Base-by-base conservation (phyloP, 2,888 invertebrate species). In the Steinernema scapterisci region DNA sequence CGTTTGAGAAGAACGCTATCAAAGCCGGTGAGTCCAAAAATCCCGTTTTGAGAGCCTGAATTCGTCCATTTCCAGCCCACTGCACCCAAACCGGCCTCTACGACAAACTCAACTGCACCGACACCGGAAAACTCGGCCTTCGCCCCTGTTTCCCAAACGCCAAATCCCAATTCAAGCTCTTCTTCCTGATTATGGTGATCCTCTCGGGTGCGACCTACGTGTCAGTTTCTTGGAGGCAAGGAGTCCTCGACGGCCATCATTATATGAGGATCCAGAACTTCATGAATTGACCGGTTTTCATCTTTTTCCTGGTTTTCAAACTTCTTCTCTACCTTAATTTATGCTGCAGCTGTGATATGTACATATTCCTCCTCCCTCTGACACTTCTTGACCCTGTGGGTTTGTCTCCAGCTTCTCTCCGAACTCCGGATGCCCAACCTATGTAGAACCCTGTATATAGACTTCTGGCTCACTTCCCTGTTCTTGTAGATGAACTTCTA, bases 91-190 rank as follows among this genome's bases (percentile, higher is more conserved):
- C 63, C 16, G 63, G 63, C 11, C 27, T 63, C 63, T 63, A 63
- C 63, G 63, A 63, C 63, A 63, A 63, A 25, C 63, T 63, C 25
- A 63, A 63, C 63, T 63, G 63, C 31, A 63, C 63, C 31, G 11
- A 25, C 16, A 63, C 27, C 31, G 63, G 63, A 27, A 63, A 63
- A 19, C 63, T 63, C 63, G 63, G 63, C 13, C 63, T 63, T 25
- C 63, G 63, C 27, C 63, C 63, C 16, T 63, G 63, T 25, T 63
- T 63, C 31, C 27, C 27, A 16, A 27, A 63, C 63, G 63, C 63
- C 25, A 63, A 63, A 27, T 25, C 31, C 16, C 63, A 31, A 27
- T 63, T 63, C 63, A 27, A 63, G 31, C 9, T 63, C 31, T 63
- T 63, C 63, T 63, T 63, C 63, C 16, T 11, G 27, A 6, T 11